Percentiles rank a stretch among this genome's conserved stretches.
Conservation (phyloP, 1,140 invertebrate genomes). For the Melipona quadrifasciata region DNA sequence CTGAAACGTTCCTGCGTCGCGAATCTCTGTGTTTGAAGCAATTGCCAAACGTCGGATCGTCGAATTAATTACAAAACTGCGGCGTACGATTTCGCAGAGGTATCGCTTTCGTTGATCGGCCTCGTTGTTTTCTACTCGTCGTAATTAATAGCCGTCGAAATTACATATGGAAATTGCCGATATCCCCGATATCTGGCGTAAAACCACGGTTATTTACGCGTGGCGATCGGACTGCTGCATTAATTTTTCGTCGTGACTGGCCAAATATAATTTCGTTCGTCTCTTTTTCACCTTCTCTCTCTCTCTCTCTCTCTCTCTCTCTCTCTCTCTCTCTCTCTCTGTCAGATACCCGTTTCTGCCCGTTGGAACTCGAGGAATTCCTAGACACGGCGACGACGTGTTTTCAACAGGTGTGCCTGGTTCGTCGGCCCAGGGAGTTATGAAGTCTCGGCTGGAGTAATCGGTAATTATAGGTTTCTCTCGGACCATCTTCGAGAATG, state of each 20-base stretch:
- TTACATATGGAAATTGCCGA: conserved; percentile 49
- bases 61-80: background rate
- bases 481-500: background rate
- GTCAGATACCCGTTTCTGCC: conserved; percentile 11
- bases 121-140: conserved; percentile 23
- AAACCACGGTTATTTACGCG: conserved; percentile 31
- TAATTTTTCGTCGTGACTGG: conserved; percentile 48
- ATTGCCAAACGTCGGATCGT: background rate
- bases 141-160: conserved; percentile 37
- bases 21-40: background rate
- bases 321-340: background rate
- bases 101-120: background rate
- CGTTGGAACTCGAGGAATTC: conserved; percentile 42
- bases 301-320: too few relatives aligned
- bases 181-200: conserved; percentile 20
- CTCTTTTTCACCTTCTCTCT: background rate
- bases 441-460: conserved; percentile 24
- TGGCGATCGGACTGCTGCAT: conserved; percentile 11
- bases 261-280: conserved; percentile 42
- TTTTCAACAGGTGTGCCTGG: conserved; percentile 50
- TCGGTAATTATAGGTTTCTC: conserved; percentile 54
- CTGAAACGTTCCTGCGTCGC: background rate
- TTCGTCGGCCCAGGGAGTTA: conserved; percentile 24
- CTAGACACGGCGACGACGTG: conserved; percentile 45
- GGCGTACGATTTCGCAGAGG: background rate